A percentile compares a stretch with the other conserved stretches of the same genome.
Conservation (phyloP, 1,140 invertebrate species). For the Drosophila pallidifrons region DNA sequence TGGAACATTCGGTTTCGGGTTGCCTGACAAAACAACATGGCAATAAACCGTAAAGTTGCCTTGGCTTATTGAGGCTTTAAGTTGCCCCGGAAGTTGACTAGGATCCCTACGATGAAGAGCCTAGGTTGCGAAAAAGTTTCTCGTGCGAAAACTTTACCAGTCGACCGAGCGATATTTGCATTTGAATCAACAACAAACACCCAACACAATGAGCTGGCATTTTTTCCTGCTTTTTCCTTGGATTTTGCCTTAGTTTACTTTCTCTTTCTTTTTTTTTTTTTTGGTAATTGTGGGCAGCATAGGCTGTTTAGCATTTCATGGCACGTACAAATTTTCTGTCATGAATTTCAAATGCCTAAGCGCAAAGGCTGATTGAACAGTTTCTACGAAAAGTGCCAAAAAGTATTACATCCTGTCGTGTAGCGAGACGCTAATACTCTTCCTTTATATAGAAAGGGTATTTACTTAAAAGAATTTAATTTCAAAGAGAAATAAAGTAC, state of each 20-base stretch:
- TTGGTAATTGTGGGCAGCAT: conserved; percentile 40
- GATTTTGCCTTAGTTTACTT: not conserved
- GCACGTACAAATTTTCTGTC: conserved; percentile 78
- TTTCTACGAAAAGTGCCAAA: conserved; percentile 27
- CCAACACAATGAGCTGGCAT: conserved; percentile 66
- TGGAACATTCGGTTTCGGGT: conserved; percentile 34
- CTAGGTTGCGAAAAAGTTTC: conserved; percentile 69
- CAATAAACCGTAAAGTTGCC: conserved; percentile 81
- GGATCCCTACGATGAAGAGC: conserved; percentile 31
- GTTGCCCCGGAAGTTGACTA: conserved; percentile 54
- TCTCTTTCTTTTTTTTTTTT: not conserved
- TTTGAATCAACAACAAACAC: conserved; percentile 70
- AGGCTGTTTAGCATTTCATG: conserved; percentile 74
- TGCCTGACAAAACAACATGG: conserved; percentile 54
- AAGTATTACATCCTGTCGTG: not conserved
- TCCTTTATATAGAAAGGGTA: no score
- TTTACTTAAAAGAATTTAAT: not conserved
- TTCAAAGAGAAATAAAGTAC: no score
- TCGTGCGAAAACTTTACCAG: conserved; percentile 74
- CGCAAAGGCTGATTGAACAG: conserved; percentile 73
- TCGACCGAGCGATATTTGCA: conserved; percentile 63
- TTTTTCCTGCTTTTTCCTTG: conserved; percentile 43
- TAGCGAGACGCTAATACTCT: conserved; percentile 20
- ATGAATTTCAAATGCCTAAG: conserved; percentile 75
- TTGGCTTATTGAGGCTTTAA: conserved; percentile 75